These are phyloP conservation scores for Stenotaenia linearis DNA, from an alignment of 2,888 invertebrate genomes.

Conservation along the genomic window DNA sequence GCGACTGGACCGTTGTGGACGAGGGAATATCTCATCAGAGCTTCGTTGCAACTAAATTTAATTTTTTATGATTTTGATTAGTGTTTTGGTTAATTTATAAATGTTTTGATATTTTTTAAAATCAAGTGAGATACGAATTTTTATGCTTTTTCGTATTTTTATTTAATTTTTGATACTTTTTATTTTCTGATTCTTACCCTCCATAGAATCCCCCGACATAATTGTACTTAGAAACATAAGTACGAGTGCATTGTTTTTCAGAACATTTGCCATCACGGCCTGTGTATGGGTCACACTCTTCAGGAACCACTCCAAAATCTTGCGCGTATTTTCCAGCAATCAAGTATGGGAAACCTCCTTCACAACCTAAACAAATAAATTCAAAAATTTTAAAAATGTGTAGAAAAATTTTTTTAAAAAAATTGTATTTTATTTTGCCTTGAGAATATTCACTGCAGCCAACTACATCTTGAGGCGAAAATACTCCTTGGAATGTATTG, in stretches of 20 bases:
- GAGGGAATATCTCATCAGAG: slow-evolving; percentile 48
- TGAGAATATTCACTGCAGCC: slow-evolving; percentile 52
- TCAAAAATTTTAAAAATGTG: neutral
- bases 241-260: slow-evolving; percentile 45
- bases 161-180: too few species aligned
- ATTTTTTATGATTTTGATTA: too few species aligned
- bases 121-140: too few species aligned
- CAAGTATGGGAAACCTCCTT: slow-evolving; percentile 48
- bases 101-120: too few species aligned
- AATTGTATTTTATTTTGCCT: too few species aligned
- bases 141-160: too few species aligned
- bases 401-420: too few species aligned
- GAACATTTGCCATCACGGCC: slow-evolving; percentile 46
- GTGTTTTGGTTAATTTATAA: too few species aligned
- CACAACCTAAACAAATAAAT: slow-evolving; percentile 41
- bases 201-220: slow-evolving; percentile 53
- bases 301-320: slow-evolving; percentile 50
- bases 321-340: slow-evolving; percentile 46
- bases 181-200: too few species aligned
- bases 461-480: slow-evolving; percentile 52
- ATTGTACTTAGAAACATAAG: slow-evolving; percentile 49
- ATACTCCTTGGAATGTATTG: slow-evolving; percentile 45
- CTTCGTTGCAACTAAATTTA: slow-evolving; percentile 50
- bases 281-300: slow-evolving; percentile 50
- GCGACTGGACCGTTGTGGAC: slow-evolving; percentile 50